Conservation (phyloP, 2,797 vertebrate species). For the Poliocrania exsul region DNA sequence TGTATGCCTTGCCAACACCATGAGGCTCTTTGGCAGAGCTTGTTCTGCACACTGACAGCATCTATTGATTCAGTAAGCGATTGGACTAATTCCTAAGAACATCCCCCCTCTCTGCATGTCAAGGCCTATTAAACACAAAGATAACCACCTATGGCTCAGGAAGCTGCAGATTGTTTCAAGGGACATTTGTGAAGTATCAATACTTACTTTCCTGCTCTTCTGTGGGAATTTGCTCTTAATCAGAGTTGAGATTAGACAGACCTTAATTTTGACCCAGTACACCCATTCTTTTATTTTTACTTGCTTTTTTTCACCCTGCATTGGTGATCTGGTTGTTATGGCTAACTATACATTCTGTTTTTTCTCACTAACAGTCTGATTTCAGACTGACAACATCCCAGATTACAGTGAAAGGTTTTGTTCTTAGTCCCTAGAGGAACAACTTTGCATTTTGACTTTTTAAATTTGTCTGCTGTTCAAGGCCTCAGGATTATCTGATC, state of each 20-base stretch:
- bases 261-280: not conserved
- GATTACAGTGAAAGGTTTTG: not conserved
- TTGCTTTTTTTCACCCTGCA: not conserved
- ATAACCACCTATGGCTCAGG: not conserved
- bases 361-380: not conserved
- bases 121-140: not conserved
- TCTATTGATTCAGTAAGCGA: not conserved
- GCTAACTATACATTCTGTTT: not conserved
- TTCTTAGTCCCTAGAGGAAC: not conserved
- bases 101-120: not conserved
- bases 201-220: not conserved
- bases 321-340: not conserved
- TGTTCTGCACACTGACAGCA: not conserved
- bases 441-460: not conserved
- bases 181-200: not conserved
- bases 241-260: not conserved
- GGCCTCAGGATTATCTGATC: not conserved
- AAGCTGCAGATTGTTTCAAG: not conserved
- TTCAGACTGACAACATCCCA: not conserved
- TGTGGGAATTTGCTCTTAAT: not conserved
- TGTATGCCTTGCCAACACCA: not conserved
- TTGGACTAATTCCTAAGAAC: not conserved
- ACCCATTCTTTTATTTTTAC: not conserved
- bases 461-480: not conserved
- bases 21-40: not conserved